A percentile compares a stretch with the other conserved stretches of the same genome.
phyloP scores from a whole-genome alignment of 2,888 invertebrate genomes.

The Scaptomyza caliginosa region DNA sequence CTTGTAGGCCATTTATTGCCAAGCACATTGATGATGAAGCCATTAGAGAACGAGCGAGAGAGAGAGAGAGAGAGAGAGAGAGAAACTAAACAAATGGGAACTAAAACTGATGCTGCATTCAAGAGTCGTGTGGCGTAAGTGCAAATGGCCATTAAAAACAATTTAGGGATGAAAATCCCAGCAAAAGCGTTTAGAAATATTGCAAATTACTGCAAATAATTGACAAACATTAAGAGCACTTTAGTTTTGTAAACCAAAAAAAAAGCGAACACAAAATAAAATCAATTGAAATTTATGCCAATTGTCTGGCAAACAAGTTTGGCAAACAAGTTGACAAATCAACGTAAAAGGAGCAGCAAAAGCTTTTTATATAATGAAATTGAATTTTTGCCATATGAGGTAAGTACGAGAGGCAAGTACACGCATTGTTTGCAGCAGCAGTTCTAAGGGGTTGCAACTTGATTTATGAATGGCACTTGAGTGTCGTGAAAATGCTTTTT shows the following conservation, averaged over 20 bases:
- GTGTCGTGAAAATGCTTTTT: constrained; percentile 63
- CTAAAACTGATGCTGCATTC: constrained; percentile 41
- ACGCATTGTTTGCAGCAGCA: not conserved
- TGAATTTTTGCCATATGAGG: constrained; percentile 48
- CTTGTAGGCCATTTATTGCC: constrained; percentile 66
- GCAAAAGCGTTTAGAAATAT: constrained; percentile 71
- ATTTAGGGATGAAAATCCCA: constrained; percentile 56
- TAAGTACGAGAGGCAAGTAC: constrained; percentile 12
- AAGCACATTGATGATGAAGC: constrained; percentile 58
- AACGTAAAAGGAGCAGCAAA: constrained; percentile 41
- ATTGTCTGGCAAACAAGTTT: constrained; percentile 51
- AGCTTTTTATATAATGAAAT: constrained; percentile 78
- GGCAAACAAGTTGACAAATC: constrained; percentile 50
- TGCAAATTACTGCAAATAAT: constrained; percentile 81
- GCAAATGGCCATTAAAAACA: constrained; percentile 79
- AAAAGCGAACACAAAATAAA: constrained; percentile 20
- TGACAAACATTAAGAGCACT: constrained; percentile 69
- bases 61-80: not conserved
- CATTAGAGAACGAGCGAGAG: constrained; percentile 49
- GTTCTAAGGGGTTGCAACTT: constrained; percentile 58
- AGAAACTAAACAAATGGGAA: constrained; percentile 9
- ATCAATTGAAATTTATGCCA: constrained; percentile 45
- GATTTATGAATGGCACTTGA: constrained; percentile 69
- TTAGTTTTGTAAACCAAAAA: constrained; percentile 19
- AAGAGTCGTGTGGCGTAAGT: constrained; percentile 62